phyloP scores from a whole-genome alignment of 30 jellyfish, hydroid and myxozoan genomes.

The Cassiopea xamachana region DNA sequence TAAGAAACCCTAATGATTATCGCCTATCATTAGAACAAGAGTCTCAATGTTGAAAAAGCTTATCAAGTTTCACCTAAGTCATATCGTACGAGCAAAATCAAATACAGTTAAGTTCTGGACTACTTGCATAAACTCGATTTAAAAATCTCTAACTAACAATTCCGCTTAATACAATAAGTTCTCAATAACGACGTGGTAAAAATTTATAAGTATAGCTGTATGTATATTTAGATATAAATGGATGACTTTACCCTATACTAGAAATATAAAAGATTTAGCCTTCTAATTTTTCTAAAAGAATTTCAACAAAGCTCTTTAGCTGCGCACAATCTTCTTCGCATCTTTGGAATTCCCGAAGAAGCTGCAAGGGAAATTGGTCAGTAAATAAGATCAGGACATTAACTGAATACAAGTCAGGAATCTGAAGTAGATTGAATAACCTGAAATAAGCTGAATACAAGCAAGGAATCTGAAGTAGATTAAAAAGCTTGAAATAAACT shows the following conservation, averaged over 20 bases:
- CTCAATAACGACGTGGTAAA: not conserved
- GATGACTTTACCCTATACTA: not conserved
- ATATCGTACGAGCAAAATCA: no score
- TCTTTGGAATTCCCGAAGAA: conserved; percentile 65
- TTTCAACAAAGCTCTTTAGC: conserved; percentile 72
- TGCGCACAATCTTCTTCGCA: conserved; percentile 77
- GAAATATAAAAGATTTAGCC: conserved; percentile 24
- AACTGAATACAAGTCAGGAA: no score
- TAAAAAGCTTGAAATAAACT: no score
- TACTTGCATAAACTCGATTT: not conserved
- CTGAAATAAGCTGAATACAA: no score
- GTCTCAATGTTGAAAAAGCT: no score
- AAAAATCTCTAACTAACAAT: not conserved
- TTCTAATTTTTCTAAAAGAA: conserved; percentile 71
- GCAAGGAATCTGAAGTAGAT: no score
- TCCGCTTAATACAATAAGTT: not conserved
- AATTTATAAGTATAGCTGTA: conserved; percentile 8
- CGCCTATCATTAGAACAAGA: no score
- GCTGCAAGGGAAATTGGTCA: conserved; percentile 22
- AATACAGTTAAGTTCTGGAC: not conserved
- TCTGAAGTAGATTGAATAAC: no score
- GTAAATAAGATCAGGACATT: not conserved
- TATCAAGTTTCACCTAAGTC: no score
- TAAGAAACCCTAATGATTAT: no score
- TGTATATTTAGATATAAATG: conserved; percentile 11